These are phyloP conservation scores for Melanchra persicariae DNA, from an alignment of 2,888 invertebrate species.

Conservation along the genomic window DNA sequence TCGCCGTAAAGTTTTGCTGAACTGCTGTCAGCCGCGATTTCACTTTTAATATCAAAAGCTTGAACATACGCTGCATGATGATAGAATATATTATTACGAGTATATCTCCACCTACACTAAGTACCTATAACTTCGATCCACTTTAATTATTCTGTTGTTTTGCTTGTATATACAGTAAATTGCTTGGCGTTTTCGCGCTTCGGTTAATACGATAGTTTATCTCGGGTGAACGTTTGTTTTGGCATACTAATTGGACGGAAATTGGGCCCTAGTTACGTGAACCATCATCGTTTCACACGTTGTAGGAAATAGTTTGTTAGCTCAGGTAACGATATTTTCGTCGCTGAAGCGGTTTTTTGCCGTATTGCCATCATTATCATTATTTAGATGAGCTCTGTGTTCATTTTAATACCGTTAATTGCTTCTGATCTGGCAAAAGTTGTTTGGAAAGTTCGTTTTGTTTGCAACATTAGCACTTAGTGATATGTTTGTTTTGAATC, in stretches of 20 bases:
- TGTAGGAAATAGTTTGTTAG: constrained; percentile 50
- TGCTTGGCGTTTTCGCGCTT: constrained; percentile 54
- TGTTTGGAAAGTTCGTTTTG: background rate
- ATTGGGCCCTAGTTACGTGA: constrained; percentile 52
- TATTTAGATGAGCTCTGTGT: background rate
- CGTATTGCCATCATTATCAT: constrained; percentile 2
- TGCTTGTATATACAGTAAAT: constrained; percentile 54
- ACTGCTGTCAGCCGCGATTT: constrained; percentile 27
- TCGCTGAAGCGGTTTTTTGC: background rate
- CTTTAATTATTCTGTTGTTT: constrained; percentile 65
- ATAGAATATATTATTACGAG: background rate
- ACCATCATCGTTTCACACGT: constrained; percentile 47
- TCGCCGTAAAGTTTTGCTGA: constrained; percentile 23
- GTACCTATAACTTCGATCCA: constrained; percentile 51
- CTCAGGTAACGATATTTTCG: constrained; percentile 43
- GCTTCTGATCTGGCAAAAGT: background rate
- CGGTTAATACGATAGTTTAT: constrained; percentile 59
- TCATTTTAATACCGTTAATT: background rate
- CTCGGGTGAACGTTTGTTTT: constrained; percentile 60
- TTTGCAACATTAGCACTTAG: background rate
- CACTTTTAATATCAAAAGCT: constrained; percentile 36
- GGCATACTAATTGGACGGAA: constrained; percentile 60
- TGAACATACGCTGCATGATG: constrained; percentile 6
- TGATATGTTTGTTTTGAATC: background rate
- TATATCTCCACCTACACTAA: constrained; percentile 43